Conservation (phyloP, 2,797 vertebrate genomes). For the Cephalopachus bancanus region DNA sequence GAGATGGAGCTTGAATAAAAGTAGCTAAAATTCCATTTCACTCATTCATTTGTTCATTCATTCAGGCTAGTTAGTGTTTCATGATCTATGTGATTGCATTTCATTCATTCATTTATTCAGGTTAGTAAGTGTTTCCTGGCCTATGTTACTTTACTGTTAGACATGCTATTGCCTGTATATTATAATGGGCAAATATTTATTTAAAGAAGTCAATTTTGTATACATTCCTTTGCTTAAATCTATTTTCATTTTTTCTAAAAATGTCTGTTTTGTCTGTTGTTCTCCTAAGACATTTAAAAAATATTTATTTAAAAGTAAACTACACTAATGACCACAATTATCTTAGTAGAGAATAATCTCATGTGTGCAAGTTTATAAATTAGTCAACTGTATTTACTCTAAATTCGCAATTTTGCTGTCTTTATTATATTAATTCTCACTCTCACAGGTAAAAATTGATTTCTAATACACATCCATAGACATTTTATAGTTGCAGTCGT, state of each 20-base stretch:
- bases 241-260: neutral
- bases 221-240: neutral
- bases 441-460: neutral
- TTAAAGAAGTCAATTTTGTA: neutral
- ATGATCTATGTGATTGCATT: neutral
- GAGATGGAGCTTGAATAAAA: neutral
- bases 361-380: neutral
- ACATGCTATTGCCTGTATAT: neutral
- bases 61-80: neutral
- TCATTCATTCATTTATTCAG: neutral
- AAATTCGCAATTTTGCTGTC: neutral
- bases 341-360: neutral
- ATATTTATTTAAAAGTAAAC: neutral
- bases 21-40: neutral
- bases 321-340: neutral
- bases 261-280: neutral
- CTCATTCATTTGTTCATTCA: neutral
- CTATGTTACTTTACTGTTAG: neutral
- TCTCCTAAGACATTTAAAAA: neutral
- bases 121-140: neutral
- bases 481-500: neutral
- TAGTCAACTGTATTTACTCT: no score
- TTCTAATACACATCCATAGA: neutral
- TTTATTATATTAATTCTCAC: neutral
- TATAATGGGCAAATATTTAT: neutral